These are phyloP conservation scores for Hypomecis atomaria DNA, from an alignment of 2,888 invertebrate genomes.

Conservation along the genomic window DNA sequence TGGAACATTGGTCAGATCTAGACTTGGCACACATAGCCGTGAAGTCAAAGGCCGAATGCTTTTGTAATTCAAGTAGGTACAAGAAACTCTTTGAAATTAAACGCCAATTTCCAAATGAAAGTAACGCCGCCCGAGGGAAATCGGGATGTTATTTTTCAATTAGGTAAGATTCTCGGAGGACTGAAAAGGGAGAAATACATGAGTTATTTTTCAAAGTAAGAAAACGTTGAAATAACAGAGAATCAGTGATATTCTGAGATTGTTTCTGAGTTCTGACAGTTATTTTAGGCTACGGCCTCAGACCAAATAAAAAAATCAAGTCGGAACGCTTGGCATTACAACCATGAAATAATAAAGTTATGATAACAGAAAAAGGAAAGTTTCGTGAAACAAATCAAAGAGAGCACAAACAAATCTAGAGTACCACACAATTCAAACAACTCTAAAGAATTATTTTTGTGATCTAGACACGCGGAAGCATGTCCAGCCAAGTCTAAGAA, in stretches of 20 bases:
- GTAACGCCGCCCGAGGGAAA: constrained; percentile 2
- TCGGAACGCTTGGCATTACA: too few relatives aligned
- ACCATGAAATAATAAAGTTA: too few relatives aligned
- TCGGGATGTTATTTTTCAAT: constrained; percentile 17
- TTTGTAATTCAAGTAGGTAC: not conserved
- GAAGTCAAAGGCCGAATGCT: constrained; percentile 3
- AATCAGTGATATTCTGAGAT: not conserved
- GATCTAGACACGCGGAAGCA: too few relatives aligned
- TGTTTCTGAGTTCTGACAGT: too few relatives aligned
- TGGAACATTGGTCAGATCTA: not conserved
- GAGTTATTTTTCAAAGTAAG: constrained; percentile 4
- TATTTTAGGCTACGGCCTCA: too few relatives aligned
- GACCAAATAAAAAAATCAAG: too few relatives aligned
- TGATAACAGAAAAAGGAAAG: too few relatives aligned
- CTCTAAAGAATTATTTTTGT: too few relatives aligned
- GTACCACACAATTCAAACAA: too few relatives aligned
- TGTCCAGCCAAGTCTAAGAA: too few relatives aligned
- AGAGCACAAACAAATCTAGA: too few relatives aligned
- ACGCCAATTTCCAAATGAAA: constrained; percentile 1
- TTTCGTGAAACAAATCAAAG: too few relatives aligned
- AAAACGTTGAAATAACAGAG: not conserved
- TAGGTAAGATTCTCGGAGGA: constrained; percentile 1
- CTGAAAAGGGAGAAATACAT: not conserved
- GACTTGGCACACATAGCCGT: constrained; percentile 2
- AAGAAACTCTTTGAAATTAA: not conserved